Evolutionary conservation across 2,797 vertebrate species (phyloP).

Genomic region (Phaenicophaeus curvirostris): DNA sequence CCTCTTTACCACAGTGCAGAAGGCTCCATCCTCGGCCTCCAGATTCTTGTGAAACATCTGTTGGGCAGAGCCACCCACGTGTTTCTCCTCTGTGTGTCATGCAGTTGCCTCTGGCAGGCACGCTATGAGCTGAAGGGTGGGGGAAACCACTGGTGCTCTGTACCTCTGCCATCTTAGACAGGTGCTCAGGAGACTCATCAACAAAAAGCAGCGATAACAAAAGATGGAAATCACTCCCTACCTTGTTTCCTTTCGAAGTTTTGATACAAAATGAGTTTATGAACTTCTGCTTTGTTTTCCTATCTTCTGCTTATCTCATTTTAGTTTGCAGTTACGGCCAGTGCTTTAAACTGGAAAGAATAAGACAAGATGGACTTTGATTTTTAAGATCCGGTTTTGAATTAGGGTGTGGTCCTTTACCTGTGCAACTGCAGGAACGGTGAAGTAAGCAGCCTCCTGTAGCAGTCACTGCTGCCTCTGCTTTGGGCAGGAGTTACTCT

Average conservation of each 20-base stretch:
- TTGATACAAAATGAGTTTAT: not conserved
- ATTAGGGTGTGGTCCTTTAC: not conserved
- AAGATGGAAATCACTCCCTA: not conserved
- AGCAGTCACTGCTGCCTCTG: fast-evolving
- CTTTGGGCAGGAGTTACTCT: not conserved
- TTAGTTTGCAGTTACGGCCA: not conserved
- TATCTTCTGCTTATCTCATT: not conserved
- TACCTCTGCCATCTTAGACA: not conserved
- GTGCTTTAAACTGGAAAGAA: not conserved
- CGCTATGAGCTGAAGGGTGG: not conserved
- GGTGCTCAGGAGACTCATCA: not conserved
- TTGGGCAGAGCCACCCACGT: not conserved
- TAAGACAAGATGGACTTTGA: not conserved
- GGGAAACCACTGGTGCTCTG: not conserved
- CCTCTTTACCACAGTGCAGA: fast-evolving
- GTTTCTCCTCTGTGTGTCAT: too few species aligned
- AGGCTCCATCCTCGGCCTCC: not conserved
- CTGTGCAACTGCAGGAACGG: not conserved
- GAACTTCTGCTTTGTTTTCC: not conserved
- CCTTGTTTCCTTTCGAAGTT: not conserved
- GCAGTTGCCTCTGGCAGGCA: not conserved
- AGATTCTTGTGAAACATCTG: not conserved
- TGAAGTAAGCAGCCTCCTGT: not conserved
- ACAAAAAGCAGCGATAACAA: not conserved
- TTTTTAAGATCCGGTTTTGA: not conserved